A percentile compares a stretch with the other conserved stretches of the same genome.
These are phyloP conservation scores for Teleogryllus occipitalis DNA, from an alignment of 1,140 invertebrate genomes.

Conservation along the genomic window DNA sequence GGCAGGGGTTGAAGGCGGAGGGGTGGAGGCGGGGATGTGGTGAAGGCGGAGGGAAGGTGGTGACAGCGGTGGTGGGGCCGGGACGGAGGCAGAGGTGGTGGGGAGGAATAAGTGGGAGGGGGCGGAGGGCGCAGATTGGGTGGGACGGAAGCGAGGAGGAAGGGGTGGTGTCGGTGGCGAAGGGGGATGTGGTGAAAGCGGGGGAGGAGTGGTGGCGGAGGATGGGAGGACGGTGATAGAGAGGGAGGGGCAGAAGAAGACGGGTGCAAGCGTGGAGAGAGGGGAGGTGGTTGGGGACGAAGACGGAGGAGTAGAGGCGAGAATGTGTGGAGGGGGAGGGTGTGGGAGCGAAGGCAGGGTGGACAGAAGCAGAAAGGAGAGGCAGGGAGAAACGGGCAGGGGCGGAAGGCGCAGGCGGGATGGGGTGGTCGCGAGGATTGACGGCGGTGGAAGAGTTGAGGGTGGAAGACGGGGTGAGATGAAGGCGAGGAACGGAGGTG, in stretches of 20 bases:
- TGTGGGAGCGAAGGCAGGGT: slow-evolving; percentile 14
- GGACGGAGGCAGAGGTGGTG: too few species aligned
- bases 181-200: neutral
- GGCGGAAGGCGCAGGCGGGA: neutral
- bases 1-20: too few species aligned
- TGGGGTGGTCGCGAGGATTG: neutral
- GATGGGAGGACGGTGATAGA: slow-evolving; percentile 8
- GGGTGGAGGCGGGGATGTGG: too few species aligned
- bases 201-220: slow-evolving; percentile 11
- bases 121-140: too few species aligned
- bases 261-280: neutral
- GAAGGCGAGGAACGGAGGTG: neutral
- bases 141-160: slow-evolving; percentile 13
- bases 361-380: neutral
- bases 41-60: too few species aligned
- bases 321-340: slow-evolving; percentile 7
- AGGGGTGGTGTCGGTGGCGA: neutral
- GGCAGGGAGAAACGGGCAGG: neutral
- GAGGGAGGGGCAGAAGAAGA: neutral
- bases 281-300: neutral
- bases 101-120: too few species aligned
- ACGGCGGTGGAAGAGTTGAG: neutral
- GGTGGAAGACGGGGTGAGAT: neutral
- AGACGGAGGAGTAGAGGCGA: neutral
- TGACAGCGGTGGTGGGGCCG: too few species aligned